Base-by-base conservation (phyloP, 2,888 invertebrate species). In the Athripsodes cinereus region DNA sequence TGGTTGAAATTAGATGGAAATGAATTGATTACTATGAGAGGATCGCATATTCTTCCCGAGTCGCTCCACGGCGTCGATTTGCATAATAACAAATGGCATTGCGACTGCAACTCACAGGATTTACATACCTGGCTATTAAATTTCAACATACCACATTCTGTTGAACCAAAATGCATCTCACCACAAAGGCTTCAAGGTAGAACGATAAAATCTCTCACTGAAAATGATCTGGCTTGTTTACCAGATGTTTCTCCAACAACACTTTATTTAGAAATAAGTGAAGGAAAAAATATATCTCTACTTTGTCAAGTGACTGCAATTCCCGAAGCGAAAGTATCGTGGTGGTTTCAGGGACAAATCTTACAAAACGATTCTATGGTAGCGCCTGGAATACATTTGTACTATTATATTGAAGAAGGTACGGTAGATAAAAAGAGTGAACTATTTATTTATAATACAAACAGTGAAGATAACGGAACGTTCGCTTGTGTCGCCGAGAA, bases 401-500 rank as follows among this genome's bases (percentile, higher is more conserved):
- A 85, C 66, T 88, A 86, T 74, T 87, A 81, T 66, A 80, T 86
- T 11, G 87, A 88, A 67, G 87, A 86, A 67, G 86, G 86, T n/a
- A 75, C 79, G 1, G 84, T 85, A 65, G 87, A 88, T 68, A 88
- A 88, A 72, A 83, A 83, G 64, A 89, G 89, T 68, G 89, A 90
- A 72, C 79, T 92, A 58, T 86, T 87, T 68, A 87, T 92, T 66
- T 85, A 85, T 68, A 88, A 89, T 69, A 85, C 88, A 20, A 86
- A 85, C 31, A 81, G 81, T 40, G 88, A 88, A 64, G 90, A 92
- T 69, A 92, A 92, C 68, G 93, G 93, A 3, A 90, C 88, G 8
- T 93, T 91, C 70, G 83, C 88, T 2, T 95, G 94, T 71, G 80
- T 88, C 13, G 93, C 93, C 0, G 90, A 90, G 68, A 94, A 94